These are phyloP conservation scores for Myoxocephalus aenaeus DNA, from an alignment of 2,797 vertebrate genomes.

Conservation along the genomic window DNA sequence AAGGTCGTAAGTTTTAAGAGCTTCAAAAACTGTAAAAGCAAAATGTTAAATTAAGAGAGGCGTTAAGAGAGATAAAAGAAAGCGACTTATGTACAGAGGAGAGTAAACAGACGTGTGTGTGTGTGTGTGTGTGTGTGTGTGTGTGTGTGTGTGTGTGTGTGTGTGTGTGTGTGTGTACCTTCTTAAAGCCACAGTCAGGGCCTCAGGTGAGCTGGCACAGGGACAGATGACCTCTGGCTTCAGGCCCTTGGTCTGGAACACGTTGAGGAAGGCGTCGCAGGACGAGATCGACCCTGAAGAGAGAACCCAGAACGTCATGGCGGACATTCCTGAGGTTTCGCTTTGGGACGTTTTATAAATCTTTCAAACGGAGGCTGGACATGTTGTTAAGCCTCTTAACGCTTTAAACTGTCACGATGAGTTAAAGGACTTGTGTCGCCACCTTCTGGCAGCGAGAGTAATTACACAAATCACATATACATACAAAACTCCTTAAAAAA, in stretches of 20 bases:
- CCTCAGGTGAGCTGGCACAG: slow-evolving; percentile 86
- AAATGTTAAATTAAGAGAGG: background rate
- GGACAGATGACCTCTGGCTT: slow-evolving; percentile 91
- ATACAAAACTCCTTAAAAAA: no score
- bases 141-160: slow-evolving; percentile 1
- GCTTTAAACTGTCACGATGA: no score
- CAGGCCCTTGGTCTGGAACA: slow-evolving; percentile 98
- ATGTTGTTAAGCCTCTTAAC: no score
- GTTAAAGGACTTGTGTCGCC: no score
- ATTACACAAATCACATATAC: no score
- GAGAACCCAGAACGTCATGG: background rate
- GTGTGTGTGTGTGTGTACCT: no score
- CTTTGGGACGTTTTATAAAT: no score
- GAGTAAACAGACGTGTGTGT: background rate
- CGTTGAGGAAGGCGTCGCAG: slow-evolving; percentile 98
- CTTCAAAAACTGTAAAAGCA: slow-evolving; percentile 19
- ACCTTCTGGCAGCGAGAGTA: no score
- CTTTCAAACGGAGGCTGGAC: no score
- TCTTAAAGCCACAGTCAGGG: slow-evolving; percentile 94
- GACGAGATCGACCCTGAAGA: slow-evolving; percentile 95
- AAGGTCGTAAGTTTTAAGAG: slow-evolving; percentile 1
- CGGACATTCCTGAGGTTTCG: no score
- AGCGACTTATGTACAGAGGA: background rate
- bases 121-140: no score
- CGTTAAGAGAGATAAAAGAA: background rate